phyloP scores from a whole-genome alignment of 2,113 vertebrate genomes.

The Gambusia affinis region DNA sequence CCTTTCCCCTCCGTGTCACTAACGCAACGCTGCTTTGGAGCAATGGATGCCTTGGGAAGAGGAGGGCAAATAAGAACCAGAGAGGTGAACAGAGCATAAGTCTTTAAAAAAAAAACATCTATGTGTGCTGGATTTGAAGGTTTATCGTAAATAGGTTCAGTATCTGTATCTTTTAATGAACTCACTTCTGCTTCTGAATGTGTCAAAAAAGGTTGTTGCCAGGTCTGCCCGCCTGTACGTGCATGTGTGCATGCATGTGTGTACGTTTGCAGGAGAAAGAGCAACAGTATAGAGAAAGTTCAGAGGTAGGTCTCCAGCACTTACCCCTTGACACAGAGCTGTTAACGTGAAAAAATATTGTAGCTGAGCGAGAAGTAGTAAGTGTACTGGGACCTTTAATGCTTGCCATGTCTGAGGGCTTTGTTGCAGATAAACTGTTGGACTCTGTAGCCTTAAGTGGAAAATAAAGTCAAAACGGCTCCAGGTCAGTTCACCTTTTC shows the following conservation, averaged over 20 bases:
- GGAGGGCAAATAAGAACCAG: slow-evolving; percentile 68
- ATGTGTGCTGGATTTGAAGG: slow-evolving; percentile 1
- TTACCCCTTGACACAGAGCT: not conserved
- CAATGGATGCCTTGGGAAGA: slow-evolving; percentile 60
- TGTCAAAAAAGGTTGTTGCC: not conserved
- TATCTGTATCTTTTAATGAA: not conserved
- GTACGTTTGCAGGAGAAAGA: not conserved
- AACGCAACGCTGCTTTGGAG: slow-evolving; percentile 44
- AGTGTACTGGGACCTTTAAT: slow-evolving; percentile 5
- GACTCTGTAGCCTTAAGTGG: not conserved
- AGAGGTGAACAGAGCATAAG: slow-evolving; percentile 47
- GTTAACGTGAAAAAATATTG: not conserved
- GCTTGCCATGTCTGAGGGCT: not conserved
- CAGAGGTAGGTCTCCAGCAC: not conserved
- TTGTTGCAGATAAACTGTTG: not conserved
- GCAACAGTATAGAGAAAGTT: not conserved
- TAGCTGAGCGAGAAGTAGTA: not conserved
- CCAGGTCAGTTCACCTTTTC: not conserved
- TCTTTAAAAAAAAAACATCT: slow-evolving; percentile 22
- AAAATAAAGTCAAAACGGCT: not conserved
- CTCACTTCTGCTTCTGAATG: not conserved
- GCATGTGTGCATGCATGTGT: not conserved
- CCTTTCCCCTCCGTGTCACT: slow-evolving; percentile 62
- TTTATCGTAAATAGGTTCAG: not conserved
- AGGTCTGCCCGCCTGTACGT: slow-evolving; percentile 9